Conservation (phyloP, 2,888 invertebrate species). For the Drosophila nr. perissopoda region DNA sequence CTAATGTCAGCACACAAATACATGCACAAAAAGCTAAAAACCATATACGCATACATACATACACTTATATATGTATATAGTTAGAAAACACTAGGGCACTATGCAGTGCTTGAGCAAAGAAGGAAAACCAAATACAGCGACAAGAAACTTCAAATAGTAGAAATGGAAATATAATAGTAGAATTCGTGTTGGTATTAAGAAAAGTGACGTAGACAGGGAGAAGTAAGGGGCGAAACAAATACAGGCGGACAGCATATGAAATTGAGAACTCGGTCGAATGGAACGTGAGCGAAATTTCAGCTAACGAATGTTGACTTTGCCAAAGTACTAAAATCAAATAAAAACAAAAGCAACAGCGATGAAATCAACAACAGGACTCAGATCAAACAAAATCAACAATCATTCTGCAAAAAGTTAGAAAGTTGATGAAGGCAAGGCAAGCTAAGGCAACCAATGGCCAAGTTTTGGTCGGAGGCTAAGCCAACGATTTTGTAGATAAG, state of each 20-base stretch:
- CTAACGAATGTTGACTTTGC: slow-evolving; percentile 78
- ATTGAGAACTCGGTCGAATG: slow-evolving; percentile 66
- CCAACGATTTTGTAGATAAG: slow-evolving; percentile 35
- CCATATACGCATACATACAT: slow-evolving; percentile 13
- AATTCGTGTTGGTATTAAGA: slow-evolving; percentile 3
- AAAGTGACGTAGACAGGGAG: slow-evolving; percentile 14
- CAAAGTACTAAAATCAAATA: slow-evolving; percentile 77
- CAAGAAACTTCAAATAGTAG: slow-evolving; percentile 6
- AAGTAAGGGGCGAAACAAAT: slow-evolving; percentile 52
- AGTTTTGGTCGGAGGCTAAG: slow-evolving; percentile 2
- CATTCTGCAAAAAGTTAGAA: slow-evolving; percentile 46
- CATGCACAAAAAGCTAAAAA: slow-evolving; percentile 1
- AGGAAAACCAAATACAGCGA: slow-evolving; percentile 33
- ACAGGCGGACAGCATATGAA: slow-evolving; percentile 51
- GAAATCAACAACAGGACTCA: slow-evolving; percentile 45
- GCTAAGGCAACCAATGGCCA: slow-evolving; percentile 6
- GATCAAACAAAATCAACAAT: slow-evolving; percentile 58
- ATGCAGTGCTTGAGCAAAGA: slow-evolving; percentile 39
- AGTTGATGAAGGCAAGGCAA: slow-evolving; percentile 39
- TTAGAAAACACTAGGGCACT: slow-evolving; percentile 22
- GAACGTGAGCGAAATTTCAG: slow-evolving; percentile 75
- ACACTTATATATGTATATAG: slow-evolving; percentile 12
- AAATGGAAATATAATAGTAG: slow-evolving; percentile 3
- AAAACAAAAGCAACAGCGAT: slow-evolving; percentile 55
- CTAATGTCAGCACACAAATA: slow-evolving; percentile 17